Evolutionary conservation across 1,140 invertebrate species (phyloP), one percentile per base, ranked within the genome.

Genomic region (Aphaenogaster floridana): DNA sequence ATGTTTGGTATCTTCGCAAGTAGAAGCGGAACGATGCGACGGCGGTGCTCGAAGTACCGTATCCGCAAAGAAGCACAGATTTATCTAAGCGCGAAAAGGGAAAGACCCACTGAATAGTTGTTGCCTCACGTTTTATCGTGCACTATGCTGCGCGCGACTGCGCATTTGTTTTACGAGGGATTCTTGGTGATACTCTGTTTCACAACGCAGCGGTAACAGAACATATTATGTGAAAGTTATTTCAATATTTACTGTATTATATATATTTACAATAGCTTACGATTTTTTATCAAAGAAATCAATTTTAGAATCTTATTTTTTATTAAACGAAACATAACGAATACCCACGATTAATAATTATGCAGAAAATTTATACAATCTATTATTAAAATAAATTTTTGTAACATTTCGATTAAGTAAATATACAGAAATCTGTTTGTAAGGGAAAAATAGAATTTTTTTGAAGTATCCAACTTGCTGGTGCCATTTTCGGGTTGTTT

Each of bases 91-190:
- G 36, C 17, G 28, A 69, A 48, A 52, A 45, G 34, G 6, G 28
- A n/a, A 59, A 76, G 52, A 28, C 4, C 21, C 45, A 5, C 54
- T 21, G 13, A 68, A 69, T 68, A 63, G 13, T 69, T 74, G 86
- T 83, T 88, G 39, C 52, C 39, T 63, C 17, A 45, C 68, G 52
- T 83, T 83, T 83, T 83, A 83, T 83, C 42, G 80, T 59, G 68
- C 80, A 59, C 54, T 68, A 74, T 54, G 42, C 80, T 61, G 68
- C 11, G 68, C 50, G 80, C 68, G 28, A 45, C 54, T 61, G 80
- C 68, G 80, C 52, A 48, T 72, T 68, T 68, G 68, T 83, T 39
- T 72, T 28, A 21, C 80, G 7, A 83, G 52, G 52, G 17, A 74
- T 48, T 74, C 42, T 36, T 42, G 13, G 11, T 2, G 68, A 34